Base-by-base conservation (phyloP, 2,113 vertebrate species). In the Ascaphus truei region DNA sequence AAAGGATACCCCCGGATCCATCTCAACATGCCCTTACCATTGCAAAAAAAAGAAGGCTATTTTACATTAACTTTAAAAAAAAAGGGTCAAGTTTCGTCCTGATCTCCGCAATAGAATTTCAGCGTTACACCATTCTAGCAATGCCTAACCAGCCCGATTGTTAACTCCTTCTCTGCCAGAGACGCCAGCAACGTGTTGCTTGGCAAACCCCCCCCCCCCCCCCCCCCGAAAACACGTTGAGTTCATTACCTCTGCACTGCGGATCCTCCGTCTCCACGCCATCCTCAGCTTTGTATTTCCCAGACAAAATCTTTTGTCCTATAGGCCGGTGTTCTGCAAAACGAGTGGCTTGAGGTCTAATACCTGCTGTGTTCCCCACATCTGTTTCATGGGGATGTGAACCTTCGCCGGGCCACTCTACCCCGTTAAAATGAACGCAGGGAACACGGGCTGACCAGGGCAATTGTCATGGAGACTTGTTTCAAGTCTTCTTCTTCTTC, bases 401-500 rank as follows among this genome's bases (percentile, higher is more conserved):
- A 86, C 87, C 87, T 80, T 81, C 23, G 0, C 73, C 25, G 0
- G 65, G 75, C 31, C 76, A 75, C 73, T 77, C 81, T 81, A 81
- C 79, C 79, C 78, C 77, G 77, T 76, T 73, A 76, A 79, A 88
- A 76, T 77, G 83, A 87, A 77, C 80, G 56, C 74, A 61, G 76
- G 68, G 76, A 30, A 72, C 34, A 72, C 77, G 62, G 77, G 72
- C 80, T 48, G 75, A 81, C 80, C 81, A 20, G 77, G 83, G 77
- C 69, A 74, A 85, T 91, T 82, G 89, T 84, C 87, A 91, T 90
- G 88, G 87, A 81, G 87, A 86, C 55, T 74, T 81, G 77, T 83
- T 85, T 82, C 80, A 79, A 78, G n/a, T n/a, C 76, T 84, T 73
- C 85, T 84, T 84, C 86, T 81, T 75, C 86, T 81, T 75, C 78